Evolutionary conservation across 2,888 invertebrate genomes (phyloP).

Genomic region (Eledona agricola): DNA sequence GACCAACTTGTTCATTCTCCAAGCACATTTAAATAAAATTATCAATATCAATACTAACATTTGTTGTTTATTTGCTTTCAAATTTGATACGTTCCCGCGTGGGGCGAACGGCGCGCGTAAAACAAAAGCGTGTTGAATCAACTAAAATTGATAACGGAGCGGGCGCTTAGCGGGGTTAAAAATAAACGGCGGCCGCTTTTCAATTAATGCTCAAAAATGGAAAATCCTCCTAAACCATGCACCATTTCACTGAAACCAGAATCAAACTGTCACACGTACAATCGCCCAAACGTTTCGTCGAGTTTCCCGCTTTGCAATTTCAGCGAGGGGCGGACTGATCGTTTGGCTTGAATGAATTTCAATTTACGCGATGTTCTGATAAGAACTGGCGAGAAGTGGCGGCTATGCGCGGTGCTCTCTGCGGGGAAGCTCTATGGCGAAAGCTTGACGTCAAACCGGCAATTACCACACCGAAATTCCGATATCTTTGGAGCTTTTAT

Average conservation of each 20-base stretch:
- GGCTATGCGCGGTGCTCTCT: slow-evolving; percentile 29
- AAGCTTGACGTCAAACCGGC: slow-evolving; percentile 42
- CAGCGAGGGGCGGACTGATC: slow-evolving; percentile 39
- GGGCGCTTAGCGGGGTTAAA: slow-evolving; percentile 40
- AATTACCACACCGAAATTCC: slow-evolving; percentile 37
- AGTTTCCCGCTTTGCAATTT: slow-evolving; percentile 12
- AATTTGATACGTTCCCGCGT: no score
- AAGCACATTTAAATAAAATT: no score
- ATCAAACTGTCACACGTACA: slow-evolving; percentile 55
- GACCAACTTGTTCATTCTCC: no score
- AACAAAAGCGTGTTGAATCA: slow-evolving; percentile 24
- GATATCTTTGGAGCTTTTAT: slow-evolving; percentile 26
- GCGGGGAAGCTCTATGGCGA: slow-evolving; percentile 37
- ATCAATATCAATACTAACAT: no score
- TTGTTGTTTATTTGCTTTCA: no score
- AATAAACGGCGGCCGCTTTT: slow-evolving; percentile 55
- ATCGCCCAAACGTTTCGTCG: slow-evolving; percentile 41
- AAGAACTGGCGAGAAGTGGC: slow-evolving; percentile 50
- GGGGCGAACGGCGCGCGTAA: slow-evolving; percentile 8
- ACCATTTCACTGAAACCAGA: slow-evolving; percentile 58
- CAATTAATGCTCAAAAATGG: slow-evolving; percentile 61
- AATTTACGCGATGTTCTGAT: slow-evolving; percentile 58
- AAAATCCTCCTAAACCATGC: slow-evolving; percentile 59
- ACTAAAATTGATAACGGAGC: slow-evolving; percentile 24
- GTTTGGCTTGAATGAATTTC: slow-evolving; percentile 55